Base-by-base conservation (phyloP, 2,113 vertebrate genomes). In the Ahaetulla prasina region DNA sequence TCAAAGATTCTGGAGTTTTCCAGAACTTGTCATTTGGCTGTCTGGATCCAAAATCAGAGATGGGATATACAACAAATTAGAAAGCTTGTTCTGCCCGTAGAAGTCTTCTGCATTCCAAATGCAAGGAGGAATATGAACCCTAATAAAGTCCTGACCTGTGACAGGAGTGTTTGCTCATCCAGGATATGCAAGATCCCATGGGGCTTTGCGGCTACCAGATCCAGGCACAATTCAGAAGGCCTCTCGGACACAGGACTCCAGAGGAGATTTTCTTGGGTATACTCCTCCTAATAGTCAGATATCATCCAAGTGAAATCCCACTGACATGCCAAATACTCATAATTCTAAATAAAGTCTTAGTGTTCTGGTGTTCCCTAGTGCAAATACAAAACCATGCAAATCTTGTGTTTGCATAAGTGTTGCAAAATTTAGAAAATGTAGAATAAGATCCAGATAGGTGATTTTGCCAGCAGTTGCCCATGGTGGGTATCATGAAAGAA, bases 111-210 rank as follows among this genome's bases (percentile, higher is more conserved):
- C 27, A 47, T 25, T 68, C 35, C 12, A 86, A 9, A 47, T 35
- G 25, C 22, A 89, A 55, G 30, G 39, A 50, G 8, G 45, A 89
- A 85, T 57, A 8, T 16, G n/a, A 85, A 52, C 23, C 14, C 27
- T 57, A 85, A 85, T 35, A 11, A 57, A 60, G 12, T 43, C 8
- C 95, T 97, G 91, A 99, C 99, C 98, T 99, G 99, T 25, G 98
- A 90, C 80, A 99, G 97, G 94, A 97, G 96, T 11, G 98, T 99
- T 96, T 99, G 99, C 92, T 99, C 98, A 22, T 99, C 98, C 92
- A 99, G 97, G 94, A 99, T 98, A 30, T 96, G 95, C 27, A 99
- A 96, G 96, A 99, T 98, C 74, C 99, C 98, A 2, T 99, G 96
- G 1, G 98, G 98, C 87, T 98, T 98, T 92, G 97, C 97, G 60